These are phyloP conservation scores for Caranx melampygus DNA, from an alignment of 2,113 vertebrate species.

Conservation along the genomic window DNA sequence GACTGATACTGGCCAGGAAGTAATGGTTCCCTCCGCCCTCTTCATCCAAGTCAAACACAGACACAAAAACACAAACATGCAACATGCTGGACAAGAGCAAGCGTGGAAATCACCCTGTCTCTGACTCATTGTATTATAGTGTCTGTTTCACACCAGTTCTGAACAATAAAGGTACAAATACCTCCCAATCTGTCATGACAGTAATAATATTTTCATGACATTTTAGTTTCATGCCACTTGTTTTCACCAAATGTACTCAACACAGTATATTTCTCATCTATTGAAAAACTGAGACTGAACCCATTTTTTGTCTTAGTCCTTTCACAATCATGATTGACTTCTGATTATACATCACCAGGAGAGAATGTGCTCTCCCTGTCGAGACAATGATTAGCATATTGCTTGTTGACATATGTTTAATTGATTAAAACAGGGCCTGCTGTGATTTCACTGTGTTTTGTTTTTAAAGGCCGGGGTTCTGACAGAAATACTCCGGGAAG, in stretches of 20 bases:
- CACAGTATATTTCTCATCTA: not conserved
- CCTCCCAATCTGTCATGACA: not conserved
- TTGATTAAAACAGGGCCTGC: constrained; percentile 81
- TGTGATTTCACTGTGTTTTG: constrained; percentile 80
- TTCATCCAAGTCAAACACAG: constrained; percentile 63
- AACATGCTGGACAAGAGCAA: not conserved
- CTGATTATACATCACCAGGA: constrained; percentile 63
- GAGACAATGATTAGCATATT: constrained; percentile 76
- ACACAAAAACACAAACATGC: constrained; percentile 53
- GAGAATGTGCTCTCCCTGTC: constrained; percentile 63
- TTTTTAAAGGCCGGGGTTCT: constrained; percentile 82
- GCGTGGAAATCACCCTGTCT: constrained; percentile 39
- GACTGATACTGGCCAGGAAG: constrained; percentile 80
- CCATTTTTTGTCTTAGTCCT: constrained; percentile 11
- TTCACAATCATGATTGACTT: constrained; percentile 52
- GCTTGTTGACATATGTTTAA: constrained; percentile 83
- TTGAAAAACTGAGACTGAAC: constrained; percentile 17
- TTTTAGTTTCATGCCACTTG: not conserved
- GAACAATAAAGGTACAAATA: not conserved
- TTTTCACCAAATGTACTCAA: constrained; percentile 1
- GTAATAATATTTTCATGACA: not conserved
- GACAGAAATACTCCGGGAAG: constrained; percentile 86
- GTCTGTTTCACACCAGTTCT: constrained; percentile 17
- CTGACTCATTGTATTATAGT: constrained; percentile 38
- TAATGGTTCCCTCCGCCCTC: constrained; percentile 59